Base-by-base conservation (phyloP, 2,888 invertebrate genomes). In the Dilophus febrilis region DNA sequence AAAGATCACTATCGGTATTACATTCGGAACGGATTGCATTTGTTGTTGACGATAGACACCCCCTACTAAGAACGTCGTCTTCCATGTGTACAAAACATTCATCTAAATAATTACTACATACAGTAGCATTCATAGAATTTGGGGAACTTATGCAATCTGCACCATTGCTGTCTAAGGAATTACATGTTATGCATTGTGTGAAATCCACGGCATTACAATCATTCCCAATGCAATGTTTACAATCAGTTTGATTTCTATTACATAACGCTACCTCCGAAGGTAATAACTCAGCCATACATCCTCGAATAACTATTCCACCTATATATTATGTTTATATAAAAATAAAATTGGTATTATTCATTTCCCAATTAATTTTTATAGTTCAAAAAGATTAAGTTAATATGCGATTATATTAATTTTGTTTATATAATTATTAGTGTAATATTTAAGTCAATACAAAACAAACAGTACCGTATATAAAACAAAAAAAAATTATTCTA, bases 201-300 rank as follows among this genome's bases (percentile, higher is more conserved):
- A 22, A 22, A 22, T 22, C 22, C 8, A 22, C 8, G 22, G 22
- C n/a, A 14, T 35, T 35, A n/a, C 35, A 35, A 26, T 35, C 26
- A 35, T 35, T 35, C 26, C 35, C 35, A 5, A 26, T 12, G 14
- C 35, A 35, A 3, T 26, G 22, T 26, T 35, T 35, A 22, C 35
- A 35, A 26, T 18, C 12, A 14, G 5, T 3, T 8, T 19, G 19
- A 11, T 35, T 12, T 26, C 14, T 17, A 35, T 19, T 18, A 26
- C 35, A 35, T 12, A 26, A 13, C 2, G 8, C 3, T 8, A 26
- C 7, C 26, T 35, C 35, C 3, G 6, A 3, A 3, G 27, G 4
- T 13, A n/a, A 19, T 2, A 35, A 8, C n/a, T 35, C 13, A 13
- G 19, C 19, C 8, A 35, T 6, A 26, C 35, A 35, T 4, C 35